Evolutionary conservation across 1,140 invertebrate genomes (phyloP), one percentile per base, ranked within the genome.

Genomic region (Aphaenogaster ashmeadi): DNA sequence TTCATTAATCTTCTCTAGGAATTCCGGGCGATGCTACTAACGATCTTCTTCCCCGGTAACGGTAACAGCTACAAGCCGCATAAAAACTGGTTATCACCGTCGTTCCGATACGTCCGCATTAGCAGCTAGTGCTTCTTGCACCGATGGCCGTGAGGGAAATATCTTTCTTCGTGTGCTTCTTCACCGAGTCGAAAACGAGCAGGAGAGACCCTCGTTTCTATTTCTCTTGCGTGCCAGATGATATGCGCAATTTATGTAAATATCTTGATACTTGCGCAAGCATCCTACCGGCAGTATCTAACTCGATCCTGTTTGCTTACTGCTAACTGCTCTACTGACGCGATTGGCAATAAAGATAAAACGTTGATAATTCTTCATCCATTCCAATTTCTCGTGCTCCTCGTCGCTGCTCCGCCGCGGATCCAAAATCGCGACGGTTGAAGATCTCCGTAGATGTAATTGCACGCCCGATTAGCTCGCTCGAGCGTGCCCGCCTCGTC

Each of bases 1-100:
- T 60, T 84, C 80, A 84, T 84, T 84, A 84, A 84, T 84, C 80
- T 84, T 84, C 56, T 27, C 4, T 33, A 15, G 69, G 33, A 60
- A 60, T 75, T 84, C 80, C 80, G 67, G 38, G 11, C 80, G 67
- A 72, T 15, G 80, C 27, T 60, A n/a, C 27, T 84, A 75, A 75
- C 54, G 80, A 75, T 84, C 27, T 75, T 60, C 80, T 74, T 84
- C 41, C 44, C 41, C 33, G 41, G 41, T 15, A 72, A 83, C 36
- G 27, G 67, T 71, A 60, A 60, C 54, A 27, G 41, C 41, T 75
- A 75, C 80, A 75, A 75, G 54, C 69, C 54, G 33, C 54, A n/a
- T 62, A 75, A 84, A 62, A 72, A 54, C 80, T 52, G 69, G 7
- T 50, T 33, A 44, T 54, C 66, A 52, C 27, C 21, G 64, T 44